Conservation (phyloP, 2,113 vertebrate genomes). For the Amphiprion ocellaris region DNA sequence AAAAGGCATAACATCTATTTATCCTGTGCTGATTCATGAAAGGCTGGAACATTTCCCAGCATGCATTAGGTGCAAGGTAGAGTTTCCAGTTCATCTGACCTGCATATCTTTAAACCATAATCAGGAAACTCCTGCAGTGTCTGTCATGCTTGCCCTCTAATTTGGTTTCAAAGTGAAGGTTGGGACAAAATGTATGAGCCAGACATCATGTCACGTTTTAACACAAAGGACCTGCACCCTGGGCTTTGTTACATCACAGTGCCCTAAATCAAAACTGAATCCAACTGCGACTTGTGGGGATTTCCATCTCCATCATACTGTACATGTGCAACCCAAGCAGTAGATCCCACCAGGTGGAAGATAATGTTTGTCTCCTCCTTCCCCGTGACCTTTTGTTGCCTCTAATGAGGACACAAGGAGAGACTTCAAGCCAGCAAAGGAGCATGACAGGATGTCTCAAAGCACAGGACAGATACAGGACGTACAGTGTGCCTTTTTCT, state of each 20-base stretch:
- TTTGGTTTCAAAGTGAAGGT: not conserved
- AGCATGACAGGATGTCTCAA: conserved; percentile 53
- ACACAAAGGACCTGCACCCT: not conserved
- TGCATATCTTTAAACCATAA: not conserved
- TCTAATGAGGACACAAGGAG: conserved; percentile 62
- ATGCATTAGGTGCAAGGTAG: conserved; percentile 10
- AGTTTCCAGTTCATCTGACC: not conserved
- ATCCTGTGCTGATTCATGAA: not conserved
- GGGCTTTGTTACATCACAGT: not conserved
- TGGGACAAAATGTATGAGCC: not conserved
- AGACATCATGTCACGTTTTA: not conserved
- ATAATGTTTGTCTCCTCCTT: conserved; percentile 36
- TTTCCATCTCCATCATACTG: not conserved
- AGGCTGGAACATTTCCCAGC: conserved; percentile 12
- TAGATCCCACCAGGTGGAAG: conserved; percentile 10
- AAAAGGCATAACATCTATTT: not conserved
- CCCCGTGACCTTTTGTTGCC: conserved; percentile 43
- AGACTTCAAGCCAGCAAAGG: conserved; percentile 27
- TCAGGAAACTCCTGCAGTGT: not conserved
- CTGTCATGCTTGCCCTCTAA: not conserved
- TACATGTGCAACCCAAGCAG: not conserved
- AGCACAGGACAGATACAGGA: conserved; percentile 38
- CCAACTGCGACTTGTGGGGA: not conserved
- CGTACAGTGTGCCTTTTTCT: conserved; percentile 33
- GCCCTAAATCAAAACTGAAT: not conserved